These are phyloP conservation scores for Agapostemon virescens DNA, from an alignment of 2,888 invertebrate genomes.

Conservation along the genomic window DNA sequence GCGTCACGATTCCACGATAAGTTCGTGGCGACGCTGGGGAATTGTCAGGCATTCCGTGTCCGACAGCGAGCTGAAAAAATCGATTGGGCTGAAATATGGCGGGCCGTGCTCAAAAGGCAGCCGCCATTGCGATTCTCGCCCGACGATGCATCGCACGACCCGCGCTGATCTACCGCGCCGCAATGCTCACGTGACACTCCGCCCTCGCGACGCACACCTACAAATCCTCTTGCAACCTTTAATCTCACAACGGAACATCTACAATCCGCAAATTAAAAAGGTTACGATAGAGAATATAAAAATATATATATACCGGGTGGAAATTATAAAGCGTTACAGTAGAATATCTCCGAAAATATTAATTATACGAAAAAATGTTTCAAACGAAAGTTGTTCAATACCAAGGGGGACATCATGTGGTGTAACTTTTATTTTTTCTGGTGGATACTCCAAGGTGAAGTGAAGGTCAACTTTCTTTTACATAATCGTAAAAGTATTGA, in stretches of 20 bases:
- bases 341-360: too few species aligned
- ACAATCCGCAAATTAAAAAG: neutral
- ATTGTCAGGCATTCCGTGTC: conserved; percentile 68
- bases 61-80: conserved; percentile 57
- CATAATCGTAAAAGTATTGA: too few species aligned
- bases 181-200: conserved; percentile 42
- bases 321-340: too few species aligned
- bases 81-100: conserved; percentile 66
- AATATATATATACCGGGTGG: too few species aligned
- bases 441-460: too few species aligned
- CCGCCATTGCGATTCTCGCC: conserved; percentile 61
- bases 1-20: conserved; percentile 45
- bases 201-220: conserved; percentile 60
- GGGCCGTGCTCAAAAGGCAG: conserved; percentile 64
- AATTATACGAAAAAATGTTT: too few species aligned
- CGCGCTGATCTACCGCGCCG: conserved; percentile 51
- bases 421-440: too few species aligned
- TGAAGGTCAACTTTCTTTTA: too few species aligned
- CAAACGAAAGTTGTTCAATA: too few species aligned
- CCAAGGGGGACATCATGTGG: too few species aligned
- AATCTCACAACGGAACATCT: neutral
- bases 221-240: conserved; percentile 33
- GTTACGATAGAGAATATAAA: too few species aligned
- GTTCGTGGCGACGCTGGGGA: conserved; percentile 24
- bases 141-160: conserved; percentile 24